These are phyloP conservation scores for Allobates femoralis DNA, from an alignment of 2,797 vertebrate genomes.

Conservation along the genomic window DNA sequence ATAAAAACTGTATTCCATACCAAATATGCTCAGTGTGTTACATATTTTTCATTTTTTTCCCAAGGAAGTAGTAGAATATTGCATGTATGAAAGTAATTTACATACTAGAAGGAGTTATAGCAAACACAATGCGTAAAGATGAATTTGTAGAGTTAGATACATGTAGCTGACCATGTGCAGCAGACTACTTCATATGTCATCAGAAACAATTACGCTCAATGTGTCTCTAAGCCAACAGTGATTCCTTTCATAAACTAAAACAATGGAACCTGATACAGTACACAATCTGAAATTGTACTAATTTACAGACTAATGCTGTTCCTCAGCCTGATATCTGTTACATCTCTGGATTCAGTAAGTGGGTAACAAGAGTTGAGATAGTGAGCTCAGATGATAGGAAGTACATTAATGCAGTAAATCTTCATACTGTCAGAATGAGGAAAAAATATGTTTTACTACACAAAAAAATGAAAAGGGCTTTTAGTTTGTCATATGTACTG, in stretches of 20 bases:
- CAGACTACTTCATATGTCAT: constrained; percentile 18
- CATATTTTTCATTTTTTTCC: too few relatives aligned
- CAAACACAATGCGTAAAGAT: neutral
- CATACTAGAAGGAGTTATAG: neutral
- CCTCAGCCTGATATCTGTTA: constrained; percentile 41
- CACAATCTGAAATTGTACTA: constrained; percentile 42
- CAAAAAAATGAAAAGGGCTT: neutral
- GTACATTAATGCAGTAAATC: constrained; percentile 14
- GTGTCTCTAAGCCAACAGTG: constrained; percentile 42
- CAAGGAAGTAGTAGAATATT: neutral
- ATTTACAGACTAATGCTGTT: constrained; percentile 44
- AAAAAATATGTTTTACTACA: neutral
- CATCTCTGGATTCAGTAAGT: constrained; percentile 34
- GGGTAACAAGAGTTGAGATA: constrained; percentile 29
- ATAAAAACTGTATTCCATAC: too few relatives aligned
- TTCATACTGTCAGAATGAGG: neutral
- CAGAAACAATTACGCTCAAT: constrained; percentile 49
- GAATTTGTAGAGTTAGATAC: constrained; percentile 3
- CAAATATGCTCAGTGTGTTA: too few relatives aligned
- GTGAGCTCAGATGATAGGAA: constrained; percentile 7
- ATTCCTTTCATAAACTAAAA: constrained; percentile 51
- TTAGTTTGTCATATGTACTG: neutral
- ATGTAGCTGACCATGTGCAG: neutral
- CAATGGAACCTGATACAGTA: constrained; percentile 53
- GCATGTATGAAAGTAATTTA: too few relatives aligned